Conservation (phyloP, 2,113 vertebrate genomes). For the Cardinalis cardinalis region DNA sequence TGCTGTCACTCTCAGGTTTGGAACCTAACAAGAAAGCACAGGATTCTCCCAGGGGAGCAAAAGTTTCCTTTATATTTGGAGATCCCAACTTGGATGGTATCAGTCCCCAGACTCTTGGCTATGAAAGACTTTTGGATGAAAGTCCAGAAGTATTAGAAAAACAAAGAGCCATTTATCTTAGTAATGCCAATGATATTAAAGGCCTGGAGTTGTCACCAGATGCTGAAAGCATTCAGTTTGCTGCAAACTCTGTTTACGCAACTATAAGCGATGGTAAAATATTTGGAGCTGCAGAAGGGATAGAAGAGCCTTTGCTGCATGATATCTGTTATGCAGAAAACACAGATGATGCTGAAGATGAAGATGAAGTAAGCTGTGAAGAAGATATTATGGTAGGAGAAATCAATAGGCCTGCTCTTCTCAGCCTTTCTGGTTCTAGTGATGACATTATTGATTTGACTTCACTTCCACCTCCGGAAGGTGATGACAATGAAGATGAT, state of each 20-base stretch:
- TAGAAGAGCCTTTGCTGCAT: constrained; percentile 92
- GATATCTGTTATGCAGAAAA: constrained; percentile 97
- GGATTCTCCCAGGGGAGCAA: constrained; percentile 88
- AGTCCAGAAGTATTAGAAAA: constrained; percentile 86
- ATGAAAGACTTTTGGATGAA: constrained; percentile 92
- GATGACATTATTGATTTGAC: constrained; percentile 98
- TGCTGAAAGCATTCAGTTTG: constrained; percentile 84
- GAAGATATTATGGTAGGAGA: constrained; percentile 90
- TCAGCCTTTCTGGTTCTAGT: constrained; percentile 91
- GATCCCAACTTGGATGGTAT: constrained; percentile 85
- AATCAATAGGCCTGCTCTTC: constrained; percentile 83
- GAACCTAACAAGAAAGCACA: constrained; percentile 81
- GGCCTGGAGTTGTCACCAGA: constrained; percentile 85
- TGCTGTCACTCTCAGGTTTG: constrained; percentile 80
- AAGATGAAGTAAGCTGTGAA: constrained; percentile 96
- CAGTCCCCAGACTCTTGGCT: constrained; percentile 89
- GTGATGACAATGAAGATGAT: constrained; percentile 90
- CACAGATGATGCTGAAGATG: constrained; percentile 92
- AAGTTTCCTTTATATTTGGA: constrained; percentile 98
- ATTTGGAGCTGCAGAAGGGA: constrained; percentile 85
- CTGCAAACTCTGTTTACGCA: constrained; percentile 85
- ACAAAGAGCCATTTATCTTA: constrained; percentile 82
- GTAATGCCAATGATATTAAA: constrained; percentile 88
- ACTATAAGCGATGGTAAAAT: constrained; percentile 89
- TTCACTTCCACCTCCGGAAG: constrained; percentile 93